phyloP scores from a whole-genome alignment of 2,113 vertebrate species.

The Antigone vipio region DNA sequence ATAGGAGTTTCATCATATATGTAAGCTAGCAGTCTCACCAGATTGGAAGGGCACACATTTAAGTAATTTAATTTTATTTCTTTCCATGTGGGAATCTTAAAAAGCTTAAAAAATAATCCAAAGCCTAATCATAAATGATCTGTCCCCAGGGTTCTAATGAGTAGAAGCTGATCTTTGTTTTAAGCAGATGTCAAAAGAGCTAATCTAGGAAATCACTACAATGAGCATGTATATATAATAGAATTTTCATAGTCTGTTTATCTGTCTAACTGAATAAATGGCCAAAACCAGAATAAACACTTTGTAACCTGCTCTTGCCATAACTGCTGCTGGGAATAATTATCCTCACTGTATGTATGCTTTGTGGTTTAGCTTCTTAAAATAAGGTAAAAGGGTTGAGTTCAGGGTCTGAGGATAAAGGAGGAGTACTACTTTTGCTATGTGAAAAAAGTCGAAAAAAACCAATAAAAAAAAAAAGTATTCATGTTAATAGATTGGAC shows the following conservation, averaged over 20 bases:
- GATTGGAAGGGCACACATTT: not conserved
- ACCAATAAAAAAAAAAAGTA: not conserved
- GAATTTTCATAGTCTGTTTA: constrained; percentile 60
- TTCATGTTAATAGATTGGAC: not conserved
- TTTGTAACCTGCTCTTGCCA: constrained; percentile 5
- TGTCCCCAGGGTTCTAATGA: not conserved
- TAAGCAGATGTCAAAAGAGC: constrained; percentile 35
- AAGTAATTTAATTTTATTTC: not conserved
- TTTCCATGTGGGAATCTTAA: not conserved
- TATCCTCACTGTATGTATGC: constrained; percentile 3
- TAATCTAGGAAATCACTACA: constrained; percentile 53
- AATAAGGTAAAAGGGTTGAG: not conserved
- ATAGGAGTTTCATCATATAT: rapidly evolving
- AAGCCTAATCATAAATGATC: not conserved
- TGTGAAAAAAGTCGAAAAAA: not conserved
- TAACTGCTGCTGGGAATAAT: constrained; percentile 39
- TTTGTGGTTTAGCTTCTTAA: not conserved
- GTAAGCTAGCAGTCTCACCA: not conserved
- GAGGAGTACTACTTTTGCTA: not conserved
- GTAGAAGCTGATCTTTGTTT: constrained; percentile 10
- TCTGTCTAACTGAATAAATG: constrained; percentile 65
- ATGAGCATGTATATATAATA: constrained; percentile 38
- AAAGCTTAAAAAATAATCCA: not conserved
- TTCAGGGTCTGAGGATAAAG: not conserved
- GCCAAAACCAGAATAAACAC: constrained; percentile 37